Base-by-base conservation (phyloP, 2,797 vertebrate species). In the Psittacula derbiana region DNA sequence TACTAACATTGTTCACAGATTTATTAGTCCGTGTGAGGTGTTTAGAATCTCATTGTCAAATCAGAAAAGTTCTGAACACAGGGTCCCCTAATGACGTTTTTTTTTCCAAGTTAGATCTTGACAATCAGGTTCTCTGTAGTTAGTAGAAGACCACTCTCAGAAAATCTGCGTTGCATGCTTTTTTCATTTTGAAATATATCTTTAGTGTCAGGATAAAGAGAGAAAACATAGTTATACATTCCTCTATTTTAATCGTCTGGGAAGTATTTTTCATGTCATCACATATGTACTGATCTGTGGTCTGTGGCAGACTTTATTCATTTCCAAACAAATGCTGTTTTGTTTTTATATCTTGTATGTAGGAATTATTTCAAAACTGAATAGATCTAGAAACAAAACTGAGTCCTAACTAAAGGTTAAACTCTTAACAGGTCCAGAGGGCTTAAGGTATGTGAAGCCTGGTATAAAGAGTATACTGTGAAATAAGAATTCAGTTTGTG, bases 401-500 rank as follows among this genome's bases (percentile, higher is more conserved):
- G 84, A 92, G 46, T 90, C 73, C 46, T 93, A 88, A 86, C 64
- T 94, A 80, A 94, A 96, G 60, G 92, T 80, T 85, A 95, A 93
- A 95, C 96, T 98, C 96, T 98, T 98, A 98, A 97, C 96, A 93
- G 89, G 81, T 86, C 58, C 89, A 90, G 64, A 47, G 87, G 92
- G 97, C 95, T 96, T 95, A 94, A 97, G 97, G 98, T 98, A 72
- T 96, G 97, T 98, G 66, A 95, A 89, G 92, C 86, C 86, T 76
- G 74, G 96, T 95, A 96, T 95, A 98, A 98, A 98, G 97, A 98
- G 98, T 97, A 98, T 97, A 96, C 97, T 97, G 96, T 96, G 95
- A 97, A 97, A 97, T 86, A 88, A 94, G 96, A 97, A 97, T 98
- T 98, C 96, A 94, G 93, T 96, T 97, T 97, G 90, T 96, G 94